Base-by-base conservation (phyloP, 1,140 invertebrate genomes). In the Drosophila ananassae region DNA sequence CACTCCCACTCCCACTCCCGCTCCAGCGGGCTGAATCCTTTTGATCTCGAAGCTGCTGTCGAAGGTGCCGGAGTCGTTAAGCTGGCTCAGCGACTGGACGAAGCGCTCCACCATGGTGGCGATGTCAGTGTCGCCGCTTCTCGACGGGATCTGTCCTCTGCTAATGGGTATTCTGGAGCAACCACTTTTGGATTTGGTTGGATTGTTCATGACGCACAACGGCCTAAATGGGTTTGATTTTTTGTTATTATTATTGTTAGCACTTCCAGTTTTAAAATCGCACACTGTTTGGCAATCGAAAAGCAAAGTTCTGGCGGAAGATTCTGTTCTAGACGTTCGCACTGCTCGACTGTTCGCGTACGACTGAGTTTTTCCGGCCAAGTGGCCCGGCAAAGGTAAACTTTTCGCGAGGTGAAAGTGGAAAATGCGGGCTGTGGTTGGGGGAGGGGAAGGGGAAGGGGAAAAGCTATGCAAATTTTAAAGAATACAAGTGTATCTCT, bases 1-100 rank as follows among this genome's bases (percentile, higher is more conserved):
- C 6, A 10, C 4, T 30, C 24, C 8, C 12, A 24, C 44, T 2
- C 73, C 10, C n/a, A 12, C 3, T 51, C 24, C 9, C 12, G 5
- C 46, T 2, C 71, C 68, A 30, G 59, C 64, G 21, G 79, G 79
- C 24, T 76, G 66, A 2, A 91, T 90, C 8, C 78, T 54, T 50
- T 92, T 92, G 50, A 91, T 77, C 60, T 92, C 91, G 32, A 92
- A 90, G 74, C 90, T 92, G 64, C 85, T 77, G 51, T 92, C 91
- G 41, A 92, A 91, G 69, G 73, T 83, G 47, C 83, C 78, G 1
- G 91, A 92, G 46, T 92, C 91, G 37, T 92, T 92, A 0, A 91
- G 69, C 12, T 91, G 82, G 5, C 81, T 78, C 37, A 91, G 57
- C 1, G 90, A 87, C 58, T 91, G 77, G 13, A 90, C 84, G 32